phyloP scores from a whole-genome alignment of 2,797 vertebrate genomes.

The Accipiter badius region DNA sequence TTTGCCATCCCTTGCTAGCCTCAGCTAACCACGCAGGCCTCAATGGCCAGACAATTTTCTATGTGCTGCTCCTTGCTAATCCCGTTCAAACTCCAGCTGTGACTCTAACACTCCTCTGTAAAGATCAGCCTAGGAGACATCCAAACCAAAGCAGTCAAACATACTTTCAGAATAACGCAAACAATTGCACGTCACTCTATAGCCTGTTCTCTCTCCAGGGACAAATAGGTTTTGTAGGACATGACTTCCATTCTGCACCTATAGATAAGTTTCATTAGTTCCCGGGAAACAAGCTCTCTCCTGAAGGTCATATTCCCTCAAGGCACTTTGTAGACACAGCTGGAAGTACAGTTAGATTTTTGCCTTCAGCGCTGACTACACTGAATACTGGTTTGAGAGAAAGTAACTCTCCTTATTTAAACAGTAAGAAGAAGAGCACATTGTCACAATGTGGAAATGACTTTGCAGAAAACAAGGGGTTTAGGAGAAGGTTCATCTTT shows the following conservation, averaged over 20 bases:
- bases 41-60: background rate
- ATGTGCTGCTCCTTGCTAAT: background rate
- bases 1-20: background rate
- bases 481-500: background rate
- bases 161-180: background rate
- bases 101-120: background rate
- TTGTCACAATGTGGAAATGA: background rate
- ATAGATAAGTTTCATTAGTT: background rate
- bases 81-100: background rate
- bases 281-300: background rate
- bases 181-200: background rate
- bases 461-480: background rate
- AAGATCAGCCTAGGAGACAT: background rate
- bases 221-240: background rate
- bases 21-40: background rate
- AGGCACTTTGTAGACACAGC: background rate
- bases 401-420: background rate
- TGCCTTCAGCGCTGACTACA: background rate
- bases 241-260: background rate
- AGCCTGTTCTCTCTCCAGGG: background rate
- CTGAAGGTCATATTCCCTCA: background rate
- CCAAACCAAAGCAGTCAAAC: background rate
- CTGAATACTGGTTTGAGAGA: background rate
- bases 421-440: background rate
- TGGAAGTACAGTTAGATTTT: background rate